A percentile compares a stretch with the other conserved stretches of the same genome.
Evolutionary conservation across 1,140 invertebrate species (phyloP).

Genomic region (Uloborus diversus): DNA sequence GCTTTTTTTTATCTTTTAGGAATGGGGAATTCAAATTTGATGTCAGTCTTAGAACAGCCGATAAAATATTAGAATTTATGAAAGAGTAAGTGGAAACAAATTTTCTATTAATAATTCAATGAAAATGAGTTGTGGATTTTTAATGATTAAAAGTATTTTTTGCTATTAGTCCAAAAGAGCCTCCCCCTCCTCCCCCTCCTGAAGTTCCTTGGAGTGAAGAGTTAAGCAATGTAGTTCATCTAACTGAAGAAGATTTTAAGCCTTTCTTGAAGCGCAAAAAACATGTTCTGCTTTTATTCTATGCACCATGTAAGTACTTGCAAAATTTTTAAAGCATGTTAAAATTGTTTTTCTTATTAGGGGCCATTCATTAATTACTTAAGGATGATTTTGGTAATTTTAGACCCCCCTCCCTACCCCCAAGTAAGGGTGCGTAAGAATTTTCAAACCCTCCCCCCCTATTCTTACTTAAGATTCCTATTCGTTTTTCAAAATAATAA

Average conservation of each 20-base stretch:
- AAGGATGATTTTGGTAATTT: too few species aligned
- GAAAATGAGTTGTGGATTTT: too few species aligned
- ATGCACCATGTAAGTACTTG: slow-evolving; percentile 85
- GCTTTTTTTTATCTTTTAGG: too few species aligned
- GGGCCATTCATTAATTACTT: too few species aligned
- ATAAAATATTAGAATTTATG: slow-evolving; percentile 84
- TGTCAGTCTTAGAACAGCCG: slow-evolving; percentile 75
- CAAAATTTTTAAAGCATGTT: not conserved
- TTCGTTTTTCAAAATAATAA: too few species aligned
- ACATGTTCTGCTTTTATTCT: slow-evolving; percentile 88
- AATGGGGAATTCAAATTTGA: slow-evolving; percentile 80
- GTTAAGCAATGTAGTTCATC: slow-evolving; percentile 75
- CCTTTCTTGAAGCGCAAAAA: slow-evolving; percentile 73
- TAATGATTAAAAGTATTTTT: not conserved
- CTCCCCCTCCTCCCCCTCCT: slow-evolving; percentile 81
- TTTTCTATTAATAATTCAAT: not conserved
- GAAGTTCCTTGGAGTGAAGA: slow-evolving; percentile 81
- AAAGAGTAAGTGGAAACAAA: slow-evolving; percentile 69
- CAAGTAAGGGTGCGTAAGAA: too few species aligned
- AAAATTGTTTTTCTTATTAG: slow-evolving; percentile 22
- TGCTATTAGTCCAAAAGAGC: slow-evolving; percentile 72
- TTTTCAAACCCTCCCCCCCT: too few species aligned
- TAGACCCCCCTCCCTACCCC: too few species aligned
- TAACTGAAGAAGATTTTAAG: slow-evolving; percentile 77
- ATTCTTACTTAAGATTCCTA: too few species aligned